These are phyloP conservation scores for Pocillopora verrucosa DNA, from an alignment of 64 coral and sea anemone genomes.

Conservation along the genomic window DNA sequence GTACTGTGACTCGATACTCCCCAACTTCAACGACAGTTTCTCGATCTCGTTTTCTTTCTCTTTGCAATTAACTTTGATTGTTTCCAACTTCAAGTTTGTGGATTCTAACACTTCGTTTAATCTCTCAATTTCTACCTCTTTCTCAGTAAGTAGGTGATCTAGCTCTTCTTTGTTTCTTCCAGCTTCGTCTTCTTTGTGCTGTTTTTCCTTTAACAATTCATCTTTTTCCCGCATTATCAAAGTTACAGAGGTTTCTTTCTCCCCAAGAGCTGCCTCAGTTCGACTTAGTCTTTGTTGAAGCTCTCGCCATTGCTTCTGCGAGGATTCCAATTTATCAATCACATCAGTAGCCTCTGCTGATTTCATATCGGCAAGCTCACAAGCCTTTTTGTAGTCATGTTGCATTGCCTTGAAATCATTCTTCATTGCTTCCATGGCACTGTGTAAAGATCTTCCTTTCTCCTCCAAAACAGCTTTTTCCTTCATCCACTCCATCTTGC, in stretches of 20 bases:
- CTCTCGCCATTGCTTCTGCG: conserved; percentile 63
- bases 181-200: conserved; percentile 34
- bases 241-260: conserved; percentile 40
- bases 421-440: conserved; percentile 63
- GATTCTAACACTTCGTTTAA: conserved; percentile 30
- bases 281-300: conserved; percentile 57
- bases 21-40: conserved; percentile 9
- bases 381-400: conserved; percentile 86
- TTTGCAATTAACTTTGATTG: background rate
- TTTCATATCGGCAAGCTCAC: conserved; percentile 84
- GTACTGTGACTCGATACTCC: background rate
- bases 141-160: background rate
- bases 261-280: conserved; percentile 57
- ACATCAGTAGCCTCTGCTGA: conserved; percentile 70
- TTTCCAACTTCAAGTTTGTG: conserved; percentile 19
- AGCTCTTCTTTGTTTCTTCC: conserved; percentile 37
- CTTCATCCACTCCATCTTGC: conserved; percentile 47
- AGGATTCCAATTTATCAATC: conserved; percentile 70
- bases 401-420: conserved; percentile 76
- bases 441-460: conserved; percentile 70
- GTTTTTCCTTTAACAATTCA: conserved; percentile 21
- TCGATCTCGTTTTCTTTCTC: conserved; percentile 53
- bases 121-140: conserved; percentile 42
- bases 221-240: conserved; percentile 44
- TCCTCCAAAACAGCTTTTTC: conserved; percentile 53